These are phyloP conservation scores for Peromyscus leucopus DNA, from an alignment of 2,113 vertebrate species.

Conservation along the genomic window DNA sequence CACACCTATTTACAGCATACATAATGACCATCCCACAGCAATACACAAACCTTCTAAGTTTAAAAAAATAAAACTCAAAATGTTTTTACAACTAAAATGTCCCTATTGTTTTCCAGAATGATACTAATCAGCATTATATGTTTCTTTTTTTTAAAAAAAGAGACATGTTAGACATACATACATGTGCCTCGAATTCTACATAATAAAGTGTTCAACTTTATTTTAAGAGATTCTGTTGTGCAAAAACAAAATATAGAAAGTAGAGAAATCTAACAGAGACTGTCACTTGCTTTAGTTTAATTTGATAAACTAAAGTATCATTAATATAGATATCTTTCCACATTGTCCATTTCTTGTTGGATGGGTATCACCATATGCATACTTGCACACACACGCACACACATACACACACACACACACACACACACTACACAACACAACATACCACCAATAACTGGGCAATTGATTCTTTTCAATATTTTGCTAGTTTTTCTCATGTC, in stretches of 20 bases:
- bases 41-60: background rate
- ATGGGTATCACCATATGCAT: background rate
- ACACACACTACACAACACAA: background rate
- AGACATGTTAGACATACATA: background rate
- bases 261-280: background rate
- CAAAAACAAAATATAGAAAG: background rate
- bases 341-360: background rate
- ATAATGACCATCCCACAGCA: no score
- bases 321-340: background rate
- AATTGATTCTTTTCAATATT: constrained; percentile 39
- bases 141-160: background rate
- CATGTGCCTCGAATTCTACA: background rate
- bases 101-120: background rate
- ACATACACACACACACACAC: background rate
- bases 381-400: background rate
- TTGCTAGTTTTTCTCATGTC: background rate
- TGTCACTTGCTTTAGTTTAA: background rate
- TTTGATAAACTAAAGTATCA: background rate
- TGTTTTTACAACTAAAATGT: background rate
- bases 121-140: background rate
- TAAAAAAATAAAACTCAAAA: background rate
- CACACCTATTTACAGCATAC: no score
- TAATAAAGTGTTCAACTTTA: background rate
- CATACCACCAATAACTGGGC: background rate
- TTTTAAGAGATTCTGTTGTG: background rate